Evolutionary conservation across 2,797 vertebrate genomes (phyloP).

Genomic region (Enteromius treurensis): DNA sequence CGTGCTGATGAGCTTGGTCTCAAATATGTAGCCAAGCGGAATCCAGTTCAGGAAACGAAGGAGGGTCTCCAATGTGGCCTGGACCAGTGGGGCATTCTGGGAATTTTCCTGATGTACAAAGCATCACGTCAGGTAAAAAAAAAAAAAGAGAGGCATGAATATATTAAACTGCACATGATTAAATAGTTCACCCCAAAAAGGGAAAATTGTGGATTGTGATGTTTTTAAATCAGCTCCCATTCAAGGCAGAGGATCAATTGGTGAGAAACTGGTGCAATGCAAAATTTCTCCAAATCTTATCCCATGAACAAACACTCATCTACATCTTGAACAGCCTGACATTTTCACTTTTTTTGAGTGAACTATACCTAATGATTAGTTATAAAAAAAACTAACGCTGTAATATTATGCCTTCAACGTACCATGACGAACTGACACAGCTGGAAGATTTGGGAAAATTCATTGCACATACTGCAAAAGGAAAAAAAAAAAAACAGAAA

Average conservation of each 20-base stretch:
- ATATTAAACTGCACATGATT: not conserved
- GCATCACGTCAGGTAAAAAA: not conserved
- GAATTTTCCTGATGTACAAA: constrained; percentile 83
- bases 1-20: constrained; percentile 92
- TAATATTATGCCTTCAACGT: constrained; percentile 60
- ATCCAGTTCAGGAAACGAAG: constrained; percentile 92
- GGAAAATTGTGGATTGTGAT: not conserved
- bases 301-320: not conserved
- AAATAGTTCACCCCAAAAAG: not conserved
- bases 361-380: not conserved
- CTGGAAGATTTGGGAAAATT: constrained; percentile 92
- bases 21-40: constrained; percentile 91
- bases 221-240: not conserved
- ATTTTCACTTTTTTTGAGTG: not conserved
- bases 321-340: not conserved
- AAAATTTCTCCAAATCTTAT: not conserved
- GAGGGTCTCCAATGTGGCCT: constrained; percentile 89
- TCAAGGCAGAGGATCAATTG: not conserved
- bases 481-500: not conserved
- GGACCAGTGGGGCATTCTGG: constrained; percentile 89
- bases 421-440: constrained; percentile 93
- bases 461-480: constrained; percentile 87
- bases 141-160: not conserved
- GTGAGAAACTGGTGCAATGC: not conserved
- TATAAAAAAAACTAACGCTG: not conserved